Evolutionary conservation across 2,113 vertebrate genomes (phyloP).

Genomic region (Gasterosteus aculeatus): DNA sequence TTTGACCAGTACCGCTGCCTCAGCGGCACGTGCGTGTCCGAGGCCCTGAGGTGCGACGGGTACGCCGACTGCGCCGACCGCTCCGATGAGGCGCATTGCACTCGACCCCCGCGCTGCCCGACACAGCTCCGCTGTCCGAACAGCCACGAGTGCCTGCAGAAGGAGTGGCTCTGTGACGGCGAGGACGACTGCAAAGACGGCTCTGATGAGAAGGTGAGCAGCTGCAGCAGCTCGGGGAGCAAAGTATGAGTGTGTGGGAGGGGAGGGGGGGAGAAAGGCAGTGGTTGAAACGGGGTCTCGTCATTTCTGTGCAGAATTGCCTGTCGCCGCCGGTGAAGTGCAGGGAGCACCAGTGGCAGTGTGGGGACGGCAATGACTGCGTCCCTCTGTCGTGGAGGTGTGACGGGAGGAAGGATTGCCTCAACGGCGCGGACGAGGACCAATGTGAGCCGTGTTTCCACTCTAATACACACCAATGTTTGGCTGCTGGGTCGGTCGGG

Average conservation of each 20-base stretch:
- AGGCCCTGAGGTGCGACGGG: conserved; percentile 85
- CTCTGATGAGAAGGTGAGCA: conserved; percentile 84
- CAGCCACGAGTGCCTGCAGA: conserved; percentile 85
- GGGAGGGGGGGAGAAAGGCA: too few species aligned
- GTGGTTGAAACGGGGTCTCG: not conserved
- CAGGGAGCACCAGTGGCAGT: conserved; percentile 83
- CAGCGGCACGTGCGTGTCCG: conserved; percentile 86
- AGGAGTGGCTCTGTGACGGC: conserved; percentile 89
- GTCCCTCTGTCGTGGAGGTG: conserved; percentile 87
- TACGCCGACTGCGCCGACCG: conserved; percentile 86
- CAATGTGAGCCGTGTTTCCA: conserved; percentile 80
- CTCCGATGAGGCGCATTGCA: conserved; percentile 87
- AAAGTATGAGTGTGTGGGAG: not conserved
- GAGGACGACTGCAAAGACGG: conserved; percentile 88
- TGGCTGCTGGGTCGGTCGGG: not conserved
- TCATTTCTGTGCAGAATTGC: conserved; percentile 77
- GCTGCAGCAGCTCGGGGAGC: too few species aligned
- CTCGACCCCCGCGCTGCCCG: conserved; percentile 75
- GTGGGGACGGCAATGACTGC: conserved; percentile 78
- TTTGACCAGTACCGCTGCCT: conserved; percentile 77
- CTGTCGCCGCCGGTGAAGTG: conserved; percentile 56
- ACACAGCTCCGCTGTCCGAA: conserved; percentile 75
- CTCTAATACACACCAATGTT: not conserved
- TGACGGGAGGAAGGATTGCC: conserved; percentile 85
- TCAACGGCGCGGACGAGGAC: conserved; percentile 84